phyloP scores from a whole-genome alignment of 2,113 vertebrate genomes.

The Labeo catla region DNA sequence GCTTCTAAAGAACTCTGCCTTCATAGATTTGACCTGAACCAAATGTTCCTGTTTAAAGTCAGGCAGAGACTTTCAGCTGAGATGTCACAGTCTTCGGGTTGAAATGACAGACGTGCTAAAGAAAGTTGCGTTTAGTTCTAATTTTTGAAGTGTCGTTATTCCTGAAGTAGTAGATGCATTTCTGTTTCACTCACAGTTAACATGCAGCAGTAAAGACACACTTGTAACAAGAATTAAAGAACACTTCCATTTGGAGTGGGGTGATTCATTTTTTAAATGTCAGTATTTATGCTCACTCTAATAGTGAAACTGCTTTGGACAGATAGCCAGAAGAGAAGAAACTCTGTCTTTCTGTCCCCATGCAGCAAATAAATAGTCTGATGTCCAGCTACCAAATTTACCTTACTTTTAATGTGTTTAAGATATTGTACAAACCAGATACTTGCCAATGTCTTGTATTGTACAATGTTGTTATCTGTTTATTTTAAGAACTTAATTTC shows the following conservation, averaged over 20 bases:
- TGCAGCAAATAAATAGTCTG: background rate
- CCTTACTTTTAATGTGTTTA: background rate
- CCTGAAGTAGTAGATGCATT: too few relatives aligned
- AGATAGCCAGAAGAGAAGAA: slow-evolving; percentile 43
- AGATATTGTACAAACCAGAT: background rate
- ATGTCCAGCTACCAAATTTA: background rate
- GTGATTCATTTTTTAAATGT: slow-evolving; percentile 13
- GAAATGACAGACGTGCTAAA: too few relatives aligned
- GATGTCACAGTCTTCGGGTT: background rate
- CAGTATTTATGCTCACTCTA: background rate
- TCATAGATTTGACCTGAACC: background rate
- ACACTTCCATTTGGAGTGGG: background rate
- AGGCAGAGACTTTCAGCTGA: too few relatives aligned
- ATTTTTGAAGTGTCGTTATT: too few relatives aligned
- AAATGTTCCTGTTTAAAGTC: background rate
- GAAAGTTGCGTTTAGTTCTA: too few relatives aligned
- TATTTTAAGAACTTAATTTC: background rate
- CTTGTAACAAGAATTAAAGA: background rate
- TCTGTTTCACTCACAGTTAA: too few relatives aligned
- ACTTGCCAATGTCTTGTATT: background rate
- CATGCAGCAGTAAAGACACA: too few relatives aligned
- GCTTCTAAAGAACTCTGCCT: background rate
- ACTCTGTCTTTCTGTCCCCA: slow-evolving; percentile 10
- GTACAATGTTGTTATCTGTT: background rate
- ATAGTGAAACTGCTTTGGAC: slow-evolving; percentile 15